Base-by-base conservation (phyloP, 2,888 invertebrate genomes). In the Drosophila yooni region DNA sequence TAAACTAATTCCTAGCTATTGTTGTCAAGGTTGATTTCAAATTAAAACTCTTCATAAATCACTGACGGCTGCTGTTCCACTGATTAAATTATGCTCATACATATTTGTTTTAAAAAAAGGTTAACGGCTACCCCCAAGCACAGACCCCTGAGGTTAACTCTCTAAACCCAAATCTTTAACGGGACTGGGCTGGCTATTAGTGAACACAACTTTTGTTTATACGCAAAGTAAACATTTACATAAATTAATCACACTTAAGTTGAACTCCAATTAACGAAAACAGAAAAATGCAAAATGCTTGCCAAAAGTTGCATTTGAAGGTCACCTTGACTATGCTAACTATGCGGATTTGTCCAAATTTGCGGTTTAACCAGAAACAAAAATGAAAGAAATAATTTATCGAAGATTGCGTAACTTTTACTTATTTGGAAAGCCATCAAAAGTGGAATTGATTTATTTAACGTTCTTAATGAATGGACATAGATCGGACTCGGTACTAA, bases 11-110 rank as follows among this genome's bases (percentile, higher is more conserved):
- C 31, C 43, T 50, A 36, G 29, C 56, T 59, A 61, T 67, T 50
- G 52, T 81, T 62, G 62, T 70, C 81, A 88, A 84, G 83, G 86
- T 59, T 79, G 57, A 77, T 56, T 69, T 69, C 29, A 46, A 4
- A 40, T 29, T 58, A n/a, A 25, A 11, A 36, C 56, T 57, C 52
- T 38, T 43, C 52, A 59, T 75, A 40, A 70, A 74, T 70, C 60
- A 74, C 57, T 64, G 15, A 48, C 64, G 11, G 38, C 53, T 25
- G 46, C 51, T 74, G 76, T 74, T 79, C 50, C 61, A 46, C 29
- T 56, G 53, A 70, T 77, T 65, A 63, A 73, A 67, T 63, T 61
- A 56, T n/a, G 62, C 52, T 53, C n/a, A 53, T 18, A 52, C 48
- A 61, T 66, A 46, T 68, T 71, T 60, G 66, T 36, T 61, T 74